A percentile compares a stretch with the other conserved stretches of the same genome.
Conservation (phyloP, 2,113 vertebrate genomes). For the Charina bottae region DNA sequence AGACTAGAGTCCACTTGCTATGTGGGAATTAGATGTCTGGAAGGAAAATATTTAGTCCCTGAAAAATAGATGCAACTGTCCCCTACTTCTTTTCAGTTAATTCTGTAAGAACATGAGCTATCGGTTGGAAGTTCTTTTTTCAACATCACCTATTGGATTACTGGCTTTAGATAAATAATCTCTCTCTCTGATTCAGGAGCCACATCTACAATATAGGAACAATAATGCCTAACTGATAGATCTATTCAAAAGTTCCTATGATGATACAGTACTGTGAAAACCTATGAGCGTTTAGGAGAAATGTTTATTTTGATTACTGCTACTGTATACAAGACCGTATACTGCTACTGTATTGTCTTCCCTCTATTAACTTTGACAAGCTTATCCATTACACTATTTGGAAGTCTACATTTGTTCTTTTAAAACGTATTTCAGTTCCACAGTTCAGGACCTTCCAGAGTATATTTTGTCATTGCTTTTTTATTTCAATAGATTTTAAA, state of each 20-base stretch:
- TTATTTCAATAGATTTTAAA: conserved; percentile 56
- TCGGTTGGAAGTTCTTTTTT: background rate
- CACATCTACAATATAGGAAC: background rate
- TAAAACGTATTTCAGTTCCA: background rate
- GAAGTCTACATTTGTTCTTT: background rate
- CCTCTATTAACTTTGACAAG: background rate
- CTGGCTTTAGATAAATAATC: background rate
- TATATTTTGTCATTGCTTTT: conserved; percentile 35
- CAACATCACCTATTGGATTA: background rate
- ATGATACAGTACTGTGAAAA: background rate
- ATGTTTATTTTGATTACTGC: background rate
- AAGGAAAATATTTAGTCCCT: background rate
- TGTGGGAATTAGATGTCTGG: background rate
- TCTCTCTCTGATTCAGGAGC: background rate
- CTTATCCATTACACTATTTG: background rate
- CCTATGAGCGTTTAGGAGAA: background rate
- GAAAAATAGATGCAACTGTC: background rate
- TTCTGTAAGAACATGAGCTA: background rate
- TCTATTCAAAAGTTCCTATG: background rate
- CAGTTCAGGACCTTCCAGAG: conserved; percentile 9
- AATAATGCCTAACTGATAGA: background rate
- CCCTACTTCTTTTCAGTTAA: background rate
- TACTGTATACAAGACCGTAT: background rate
- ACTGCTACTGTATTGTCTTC: background rate
- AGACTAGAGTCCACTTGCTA: background rate